Conservation (phyloP, 2,113 vertebrate genomes). For the Dromaius novaehollandiae region DNA sequence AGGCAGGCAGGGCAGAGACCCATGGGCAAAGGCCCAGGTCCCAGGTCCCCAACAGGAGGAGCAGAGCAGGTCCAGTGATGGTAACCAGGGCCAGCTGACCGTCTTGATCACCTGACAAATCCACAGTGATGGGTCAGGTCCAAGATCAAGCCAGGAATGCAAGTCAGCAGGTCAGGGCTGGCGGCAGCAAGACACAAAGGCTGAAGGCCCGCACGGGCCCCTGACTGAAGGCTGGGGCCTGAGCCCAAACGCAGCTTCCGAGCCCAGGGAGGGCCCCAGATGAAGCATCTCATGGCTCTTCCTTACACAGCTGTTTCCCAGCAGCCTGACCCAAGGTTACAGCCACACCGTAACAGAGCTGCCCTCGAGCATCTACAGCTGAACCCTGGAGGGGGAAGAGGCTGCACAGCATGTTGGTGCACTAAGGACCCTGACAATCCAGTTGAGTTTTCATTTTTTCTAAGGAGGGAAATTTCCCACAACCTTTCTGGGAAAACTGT, state of each 20-base stretch:
- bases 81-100: background rate
- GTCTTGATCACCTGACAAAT: background rate
- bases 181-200: background rate
- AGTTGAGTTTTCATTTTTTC: background rate
- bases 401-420: background rate
- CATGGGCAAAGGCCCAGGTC: background rate
- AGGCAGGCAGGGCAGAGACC: background rate
- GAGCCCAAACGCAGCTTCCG: background rate
- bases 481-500: no score
- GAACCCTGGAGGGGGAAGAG: background rate
- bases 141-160: background rate
- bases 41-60: background rate
- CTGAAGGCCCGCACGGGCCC: no score
- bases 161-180: background rate
- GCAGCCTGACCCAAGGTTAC: background rate
- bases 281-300: background rate
- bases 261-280: background rate
- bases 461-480: no score
- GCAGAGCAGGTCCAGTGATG: background rate
- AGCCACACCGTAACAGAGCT: background rate
- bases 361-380: background rate
- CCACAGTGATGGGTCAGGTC: background rate
- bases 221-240: no score
- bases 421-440: background rate
- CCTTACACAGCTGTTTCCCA: background rate